Base-by-base conservation (phyloP, 2,113 vertebrate species). In the Ceyx margarethae region DNA sequence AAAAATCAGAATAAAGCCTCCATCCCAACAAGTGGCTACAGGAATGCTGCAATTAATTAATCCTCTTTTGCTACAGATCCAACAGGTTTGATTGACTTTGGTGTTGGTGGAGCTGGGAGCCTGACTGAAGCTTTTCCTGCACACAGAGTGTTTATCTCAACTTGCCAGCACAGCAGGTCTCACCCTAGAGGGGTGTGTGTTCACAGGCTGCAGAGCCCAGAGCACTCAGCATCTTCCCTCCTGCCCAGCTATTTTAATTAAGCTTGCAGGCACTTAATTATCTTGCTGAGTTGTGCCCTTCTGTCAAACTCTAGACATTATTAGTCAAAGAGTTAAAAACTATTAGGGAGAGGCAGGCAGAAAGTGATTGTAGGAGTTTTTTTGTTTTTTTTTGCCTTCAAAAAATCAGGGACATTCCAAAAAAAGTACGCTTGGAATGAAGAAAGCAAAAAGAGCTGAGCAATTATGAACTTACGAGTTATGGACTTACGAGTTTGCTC, bases 211-310 rank as follows among this genome's bases (percentile, higher is more conserved):
- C 58, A 31, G 77, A 68, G 64, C 60, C 5, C 65, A 42, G 64
- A 57, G 73, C 51, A 5, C 86, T 81, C 3, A 1, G 56, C 56
- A 93, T 45, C 65, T 62, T 61, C 86, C 13, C 58, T 92, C 81
- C 53, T 79, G 81, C 81, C 77, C 43, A 51, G 48, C 42, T 68
- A 20, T 64, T 86, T 80, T 92, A 91, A 94, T 93, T 79, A 86
- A 92, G 71, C 69, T 93, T 53, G 13, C 29, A 88, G 61, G 29
- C 48, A 89, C 69, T 92, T 93, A 68, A 92, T 87, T 93, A 85
- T 68, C 86, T 64, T 3, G 0, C 53, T 61, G 81, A 91, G 77
- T 43, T 79, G 42, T 92, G 89, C 61, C 66, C 69, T 94, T 58
- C 65, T 90, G 80, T 89, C 84, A 93, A 74, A 71, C 20, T 86